Conservation (phyloP, 2,888 invertebrate genomes). For the Drosophila paramelanica region DNA sequence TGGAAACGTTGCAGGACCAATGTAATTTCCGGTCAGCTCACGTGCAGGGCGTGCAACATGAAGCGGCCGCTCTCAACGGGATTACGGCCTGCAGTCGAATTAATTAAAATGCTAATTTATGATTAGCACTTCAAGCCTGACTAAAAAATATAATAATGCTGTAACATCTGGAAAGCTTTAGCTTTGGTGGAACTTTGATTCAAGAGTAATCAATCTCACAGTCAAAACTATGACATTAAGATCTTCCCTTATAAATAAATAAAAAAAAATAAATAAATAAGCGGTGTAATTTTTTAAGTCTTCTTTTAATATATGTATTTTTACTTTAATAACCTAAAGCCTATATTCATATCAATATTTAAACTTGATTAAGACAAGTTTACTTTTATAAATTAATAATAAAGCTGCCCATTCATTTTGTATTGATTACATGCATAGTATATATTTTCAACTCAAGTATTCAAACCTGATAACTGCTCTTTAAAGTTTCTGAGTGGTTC, state of each 20-base stretch:
- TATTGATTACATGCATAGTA: background rate
- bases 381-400: too few relatives aligned
- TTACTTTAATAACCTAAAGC: too few relatives aligned
- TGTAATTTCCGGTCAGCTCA: conserved; percentile 63
- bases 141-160: conserved; percentile 21
- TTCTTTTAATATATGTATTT: too few relatives aligned
- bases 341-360: too few relatives aligned
- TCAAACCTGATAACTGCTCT: background rate
- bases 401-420: too few relatives aligned
- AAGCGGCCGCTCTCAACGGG: conserved; percentile 23
- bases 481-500: conserved; percentile 4
- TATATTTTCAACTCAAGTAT: background rate
- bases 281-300: too few relatives aligned
- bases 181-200: background rate
- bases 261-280: too few relatives aligned
- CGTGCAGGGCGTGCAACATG: conserved; percentile 45
- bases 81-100: conserved; percentile 33
- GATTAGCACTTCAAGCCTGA: conserved; percentile 31
- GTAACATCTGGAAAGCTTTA: background rate
- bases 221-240: too few relatives aligned
- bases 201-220: too few relatives aligned
- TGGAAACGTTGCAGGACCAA: conserved; percentile 32
- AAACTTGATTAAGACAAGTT: too few relatives aligned
- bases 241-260: too few relatives aligned
- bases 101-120: conserved; percentile 63